A percentile compares a stretch with the other conserved stretches of the same genome.
Conservation (phyloP, 1,140 invertebrate species). For the Trichonephila clavata region DNA sequence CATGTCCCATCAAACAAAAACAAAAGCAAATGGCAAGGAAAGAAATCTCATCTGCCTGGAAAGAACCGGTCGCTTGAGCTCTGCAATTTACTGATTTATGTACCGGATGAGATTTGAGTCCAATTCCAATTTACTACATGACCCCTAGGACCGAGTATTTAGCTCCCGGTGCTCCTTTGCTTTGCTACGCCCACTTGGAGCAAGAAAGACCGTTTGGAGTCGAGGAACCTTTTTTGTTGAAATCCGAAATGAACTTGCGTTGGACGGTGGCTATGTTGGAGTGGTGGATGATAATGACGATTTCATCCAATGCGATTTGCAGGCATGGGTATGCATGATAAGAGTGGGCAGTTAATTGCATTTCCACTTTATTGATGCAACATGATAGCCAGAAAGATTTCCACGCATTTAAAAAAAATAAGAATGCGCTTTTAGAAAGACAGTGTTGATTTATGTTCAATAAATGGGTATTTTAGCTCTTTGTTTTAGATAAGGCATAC, state of each 20-base stretch:
- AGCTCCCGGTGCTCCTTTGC: slow-evolving; percentile 69
- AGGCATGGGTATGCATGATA: slow-evolving; percentile 42
- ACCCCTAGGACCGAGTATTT: slow-evolving; percentile 65
- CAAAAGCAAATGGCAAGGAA: slow-evolving; percentile 15
- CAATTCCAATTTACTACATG: slow-evolving; percentile 74
- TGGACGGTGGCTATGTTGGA: slow-evolving; percentile 40
- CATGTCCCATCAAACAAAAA: slow-evolving; percentile 3
- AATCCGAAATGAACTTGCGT: slow-evolving; percentile 22
- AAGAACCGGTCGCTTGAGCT: slow-evolving; percentile 60
- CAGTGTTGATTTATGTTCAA: background rate
- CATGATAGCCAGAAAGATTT: background rate
- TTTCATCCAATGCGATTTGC: background rate
- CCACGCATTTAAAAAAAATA: background rate
- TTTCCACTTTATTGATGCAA: background rate
- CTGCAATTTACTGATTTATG: slow-evolving; percentile 68
- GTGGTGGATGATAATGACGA: slow-evolving; percentile 25
- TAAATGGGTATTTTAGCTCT: background rate
- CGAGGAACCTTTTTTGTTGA: slow-evolving; percentile 32
- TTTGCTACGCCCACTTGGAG: slow-evolving; percentile 67
- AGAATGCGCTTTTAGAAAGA: background rate
- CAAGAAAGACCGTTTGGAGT: slow-evolving; percentile 1
- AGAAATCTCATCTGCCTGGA: slow-evolving; percentile 46
- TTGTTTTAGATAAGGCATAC: background rate
- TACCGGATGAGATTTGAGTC: slow-evolving; percentile 67
- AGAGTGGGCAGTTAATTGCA: slow-evolving; percentile 52